Evolutionary conservation across 2,888 invertebrate genomes (phyloP).

Genomic region (Ryuthela nishihirai): DNA sequence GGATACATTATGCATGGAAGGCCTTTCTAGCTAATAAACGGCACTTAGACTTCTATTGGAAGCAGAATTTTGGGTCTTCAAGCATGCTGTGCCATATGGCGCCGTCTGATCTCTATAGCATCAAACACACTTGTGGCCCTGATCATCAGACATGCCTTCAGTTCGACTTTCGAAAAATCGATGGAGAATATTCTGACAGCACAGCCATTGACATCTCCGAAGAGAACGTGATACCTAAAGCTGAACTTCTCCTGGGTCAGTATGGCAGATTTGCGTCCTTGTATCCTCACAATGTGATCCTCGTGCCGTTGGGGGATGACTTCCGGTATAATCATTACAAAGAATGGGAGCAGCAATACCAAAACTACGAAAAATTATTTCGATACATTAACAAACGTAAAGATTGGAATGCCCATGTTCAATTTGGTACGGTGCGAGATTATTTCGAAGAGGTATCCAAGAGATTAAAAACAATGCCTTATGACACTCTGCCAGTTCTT

Average conservation of each 20-base stretch:
- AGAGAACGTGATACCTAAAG: constrained; percentile 76
- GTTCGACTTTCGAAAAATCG: constrained; percentile 51
- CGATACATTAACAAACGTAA: constrained; percentile 79
- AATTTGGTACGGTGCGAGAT: constrained; percentile 85
- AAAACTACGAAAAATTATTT: constrained; percentile 83
- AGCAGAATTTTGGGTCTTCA: constrained; percentile 62
- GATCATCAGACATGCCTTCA: constrained; percentile 65
- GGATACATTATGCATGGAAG: constrained; percentile 95
- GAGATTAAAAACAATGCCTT: constrained; percentile 29
- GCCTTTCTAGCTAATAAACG: constrained; percentile 74
- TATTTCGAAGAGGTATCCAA: constrained; percentile 71
- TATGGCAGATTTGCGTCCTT: constrained; percentile 84
- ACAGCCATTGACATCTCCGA: constrained; percentile 78
- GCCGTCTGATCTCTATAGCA: constrained; percentile 94
- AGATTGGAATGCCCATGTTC: constrained; percentile 60
- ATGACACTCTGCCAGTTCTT: constrained; percentile 58
- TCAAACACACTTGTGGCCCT: constrained; percentile 93
- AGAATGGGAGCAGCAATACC: constrained; percentile 93
- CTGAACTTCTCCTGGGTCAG: constrained; percentile 79
- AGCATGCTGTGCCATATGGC: constrained; percentile 83
- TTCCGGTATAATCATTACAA: constrained; percentile 84
- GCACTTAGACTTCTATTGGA: constrained; percentile 83
- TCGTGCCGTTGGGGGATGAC: constrained; percentile 94
- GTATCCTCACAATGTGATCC: constrained; percentile 83
- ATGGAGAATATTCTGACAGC: constrained; percentile 81